These are phyloP conservation scores for Calliphora vicina DNA, from an alignment of 1,140 invertebrate species.

Conservation along the genomic window DNA sequence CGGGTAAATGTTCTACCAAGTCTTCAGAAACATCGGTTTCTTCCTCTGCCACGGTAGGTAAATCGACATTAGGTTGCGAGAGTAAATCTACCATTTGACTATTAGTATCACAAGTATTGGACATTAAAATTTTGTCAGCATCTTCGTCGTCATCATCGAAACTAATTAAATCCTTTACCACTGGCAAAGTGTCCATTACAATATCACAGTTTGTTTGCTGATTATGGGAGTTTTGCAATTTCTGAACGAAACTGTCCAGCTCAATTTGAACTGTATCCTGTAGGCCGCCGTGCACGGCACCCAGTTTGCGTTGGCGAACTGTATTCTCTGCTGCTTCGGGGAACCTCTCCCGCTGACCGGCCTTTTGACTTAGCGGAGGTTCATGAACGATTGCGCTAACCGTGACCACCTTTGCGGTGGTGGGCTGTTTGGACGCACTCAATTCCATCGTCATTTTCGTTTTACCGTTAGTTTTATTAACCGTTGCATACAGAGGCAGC, in stretches of 20 bases:
- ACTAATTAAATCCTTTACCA: constrained; percentile 55
- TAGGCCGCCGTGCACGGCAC: constrained; percentile 11
- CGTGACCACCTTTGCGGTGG: not conserved
- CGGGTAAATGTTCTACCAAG: constrained; percentile 42
- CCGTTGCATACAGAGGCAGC: constrained; percentile 39
- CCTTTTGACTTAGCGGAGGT: not conserved
- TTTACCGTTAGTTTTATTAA: constrained; percentile 38
- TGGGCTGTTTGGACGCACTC: constrained; percentile 21
- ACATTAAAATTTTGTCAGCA: not conserved
- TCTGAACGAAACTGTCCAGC: constrained; percentile 13
- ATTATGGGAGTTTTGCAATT: not conserved
- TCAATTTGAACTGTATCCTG: constrained; percentile 23
- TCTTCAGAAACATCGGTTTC: not conserved
- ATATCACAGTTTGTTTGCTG: constrained; percentile 40
- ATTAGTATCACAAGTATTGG: not conserved
- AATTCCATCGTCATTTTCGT: constrained; percentile 18
- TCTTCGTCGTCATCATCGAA: constrained; percentile 55
- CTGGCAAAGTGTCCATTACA: constrained; percentile 50
- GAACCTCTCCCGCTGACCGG: not conserved
- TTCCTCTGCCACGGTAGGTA: not conserved
- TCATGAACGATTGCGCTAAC: not conserved
- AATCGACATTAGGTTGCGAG: constrained; percentile 1
- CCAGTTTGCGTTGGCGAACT: constrained; percentile 21
- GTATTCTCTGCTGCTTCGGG: not conserved
- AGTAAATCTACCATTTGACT: constrained; percentile 32